Percentiles rank a stretch among this genome's conserved stretches.
phyloP scores from a whole-genome alignment of 1,140 invertebrate species.

The Macrobrachium nipponense region DNA sequence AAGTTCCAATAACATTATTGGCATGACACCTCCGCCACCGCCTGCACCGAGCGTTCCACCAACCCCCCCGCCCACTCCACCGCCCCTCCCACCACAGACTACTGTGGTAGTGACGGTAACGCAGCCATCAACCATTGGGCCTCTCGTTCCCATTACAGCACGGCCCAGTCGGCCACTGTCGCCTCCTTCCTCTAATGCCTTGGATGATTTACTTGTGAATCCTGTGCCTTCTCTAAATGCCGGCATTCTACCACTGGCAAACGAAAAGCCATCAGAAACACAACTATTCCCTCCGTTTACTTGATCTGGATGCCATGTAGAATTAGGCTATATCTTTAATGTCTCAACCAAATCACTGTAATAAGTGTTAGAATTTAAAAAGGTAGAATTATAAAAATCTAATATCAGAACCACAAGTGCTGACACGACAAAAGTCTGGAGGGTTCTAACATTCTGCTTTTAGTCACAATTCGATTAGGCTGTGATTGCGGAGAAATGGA shows the following conservation, averaged over 20 bases:
- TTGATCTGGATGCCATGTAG: conserved; percentile 7
- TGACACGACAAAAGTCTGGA: too few relatives aligned
- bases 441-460: too few relatives aligned
- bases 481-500: too few relatives aligned
- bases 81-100: not conserved
- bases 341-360: too few relatives aligned
- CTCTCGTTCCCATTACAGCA: not conserved
- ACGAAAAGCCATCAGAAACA: conserved; percentile 48
- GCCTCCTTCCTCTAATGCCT: conserved; percentile 30
- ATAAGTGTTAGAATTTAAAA: too few relatives aligned
- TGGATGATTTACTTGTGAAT: conserved; percentile 56
- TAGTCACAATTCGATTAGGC: too few relatives aligned
- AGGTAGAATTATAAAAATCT: too few relatives aligned
- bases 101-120: not conserved
- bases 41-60: not conserved
- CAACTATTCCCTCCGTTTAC: conserved; percentile 59
- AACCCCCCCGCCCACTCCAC: not conserved
- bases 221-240: conserved; percentile 60
- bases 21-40: conserved; percentile 51
- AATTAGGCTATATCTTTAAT: too few relatives aligned
- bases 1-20: conserved; percentile 40
- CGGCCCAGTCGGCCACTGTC: not conserved
- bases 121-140: not conserved
- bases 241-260: conserved; percentile 57
- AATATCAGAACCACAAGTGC: too few relatives aligned